Conservation (phyloP, 2,797 vertebrate genomes). For the Phylloscopus collybita region DNA sequence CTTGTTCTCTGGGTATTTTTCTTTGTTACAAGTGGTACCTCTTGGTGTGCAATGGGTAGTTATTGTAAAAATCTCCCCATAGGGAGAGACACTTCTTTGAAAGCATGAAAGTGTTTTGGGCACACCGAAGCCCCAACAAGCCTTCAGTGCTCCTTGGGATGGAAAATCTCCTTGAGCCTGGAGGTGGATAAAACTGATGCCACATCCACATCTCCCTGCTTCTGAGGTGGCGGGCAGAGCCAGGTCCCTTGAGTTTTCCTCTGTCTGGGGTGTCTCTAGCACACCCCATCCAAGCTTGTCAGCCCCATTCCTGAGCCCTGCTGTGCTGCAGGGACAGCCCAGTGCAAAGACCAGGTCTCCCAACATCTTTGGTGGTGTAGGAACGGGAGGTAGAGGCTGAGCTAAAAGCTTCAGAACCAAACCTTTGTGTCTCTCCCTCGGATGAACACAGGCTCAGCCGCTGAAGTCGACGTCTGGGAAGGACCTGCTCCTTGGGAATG, state of each 20-base stretch:
- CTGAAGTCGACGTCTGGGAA: neutral
- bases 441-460: neutral
- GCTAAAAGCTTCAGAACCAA: neutral
- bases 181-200: neutral
- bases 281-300: neutral
- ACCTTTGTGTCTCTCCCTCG: accelerated
- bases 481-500: neutral
- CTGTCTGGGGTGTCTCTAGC: neutral
- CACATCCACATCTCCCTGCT: accelerated
- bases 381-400: accelerated
- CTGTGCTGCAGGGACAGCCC: neutral
- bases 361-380: accelerated
- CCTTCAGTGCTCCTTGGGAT: neutral
- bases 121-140: neutral
- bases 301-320: accelerated
- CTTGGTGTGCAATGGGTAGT: neutral
- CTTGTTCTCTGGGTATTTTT: neutral
- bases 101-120: neutral
- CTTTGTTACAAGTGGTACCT: neutral
- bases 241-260: neutral
- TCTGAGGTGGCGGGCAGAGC: neutral
- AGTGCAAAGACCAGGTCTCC: neutral
- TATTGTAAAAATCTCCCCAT: neutral
- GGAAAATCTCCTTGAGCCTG: neutral
- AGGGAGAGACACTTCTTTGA: neutral